Conservation (phyloP, 2,113 vertebrate genomes). For the Copsychus sechellarum region DNA sequence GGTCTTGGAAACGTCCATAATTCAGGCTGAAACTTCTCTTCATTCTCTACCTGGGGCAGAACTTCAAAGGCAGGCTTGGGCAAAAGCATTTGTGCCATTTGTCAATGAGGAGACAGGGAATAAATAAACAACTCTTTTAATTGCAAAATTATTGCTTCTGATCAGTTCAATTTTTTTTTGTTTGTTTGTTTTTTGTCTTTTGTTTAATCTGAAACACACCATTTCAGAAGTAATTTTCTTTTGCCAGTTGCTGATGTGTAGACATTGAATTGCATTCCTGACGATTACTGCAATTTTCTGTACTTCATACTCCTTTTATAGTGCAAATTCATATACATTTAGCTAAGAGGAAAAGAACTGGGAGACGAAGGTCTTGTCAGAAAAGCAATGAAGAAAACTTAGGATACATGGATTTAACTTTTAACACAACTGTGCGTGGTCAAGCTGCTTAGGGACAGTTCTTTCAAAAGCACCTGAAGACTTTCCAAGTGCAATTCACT, state of each 20-base stretch:
- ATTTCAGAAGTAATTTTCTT: not conserved
- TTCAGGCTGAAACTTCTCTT: not conserved
- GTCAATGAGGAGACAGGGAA: not conserved
- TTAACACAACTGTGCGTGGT: not conserved
- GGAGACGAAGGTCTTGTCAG: not conserved
- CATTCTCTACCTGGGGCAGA: not conserved
- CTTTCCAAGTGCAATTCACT: not conserved
- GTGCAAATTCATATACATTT: not conserved
- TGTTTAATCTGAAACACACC: not conserved
- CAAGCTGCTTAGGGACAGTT: not conserved
- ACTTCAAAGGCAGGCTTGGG: not conserved
- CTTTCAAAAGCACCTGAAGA: not conserved
- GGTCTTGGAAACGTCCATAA: not conserved
- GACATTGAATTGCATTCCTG: not conserved
- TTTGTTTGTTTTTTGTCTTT: fast-evolving
- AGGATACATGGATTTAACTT: not conserved
- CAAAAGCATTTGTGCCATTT: not conserved
- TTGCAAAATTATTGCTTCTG: not conserved
- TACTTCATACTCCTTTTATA: not conserved
- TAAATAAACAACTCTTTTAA: not conserved
- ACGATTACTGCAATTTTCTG: not conserved
- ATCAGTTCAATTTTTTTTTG: not conserved
- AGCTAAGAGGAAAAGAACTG: not conserved
- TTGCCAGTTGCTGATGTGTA: not conserved
- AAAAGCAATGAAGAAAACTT: not conserved